Evolutionary conservation across 2,888 invertebrate genomes (phyloP).

Genomic region (Melangyna quadrimaculata): DNA sequence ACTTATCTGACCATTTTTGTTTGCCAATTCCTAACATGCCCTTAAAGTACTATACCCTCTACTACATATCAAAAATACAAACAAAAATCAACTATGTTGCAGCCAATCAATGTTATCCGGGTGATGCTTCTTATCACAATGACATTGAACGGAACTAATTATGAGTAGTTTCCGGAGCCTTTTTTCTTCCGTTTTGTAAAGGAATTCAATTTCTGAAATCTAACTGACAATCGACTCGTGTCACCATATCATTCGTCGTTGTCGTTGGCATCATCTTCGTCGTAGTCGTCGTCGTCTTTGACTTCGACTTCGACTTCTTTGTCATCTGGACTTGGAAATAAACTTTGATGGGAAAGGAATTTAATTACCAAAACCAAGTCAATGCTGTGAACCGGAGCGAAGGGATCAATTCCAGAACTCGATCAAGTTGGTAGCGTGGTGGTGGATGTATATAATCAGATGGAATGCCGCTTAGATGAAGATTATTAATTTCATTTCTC

Average conservation of each 20-base stretch:
- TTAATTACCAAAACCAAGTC: constrained; percentile 54
- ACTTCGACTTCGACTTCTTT: background rate
- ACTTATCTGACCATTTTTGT: no score
- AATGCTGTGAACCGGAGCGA: constrained; percentile 1
- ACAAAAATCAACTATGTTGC: constrained; percentile 22
- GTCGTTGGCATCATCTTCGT: background rate
- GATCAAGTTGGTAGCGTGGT: background rate
- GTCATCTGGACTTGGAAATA: constrained; percentile 28
- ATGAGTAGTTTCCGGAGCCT: constrained; percentile 67
- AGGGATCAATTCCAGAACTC: background rate
- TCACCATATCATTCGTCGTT: background rate
- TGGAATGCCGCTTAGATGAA: constrained; percentile 47
- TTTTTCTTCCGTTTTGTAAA: background rate
- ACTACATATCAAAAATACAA: background rate
- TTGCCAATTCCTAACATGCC: background rate
- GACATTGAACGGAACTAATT: constrained; percentile 70
- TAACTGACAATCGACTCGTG: constrained; percentile 50
- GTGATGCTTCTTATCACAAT: constrained; percentile 52
- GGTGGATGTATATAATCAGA: constrained; percentile 2
- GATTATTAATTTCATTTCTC: constrained; percentile 61
- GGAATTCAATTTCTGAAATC: constrained; percentile 50
- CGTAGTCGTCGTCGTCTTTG: background rate
- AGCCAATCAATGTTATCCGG: constrained; percentile 62
- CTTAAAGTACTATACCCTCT: background rate
- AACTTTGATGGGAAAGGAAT: constrained; percentile 57